Evolutionary conservation across 2,797 vertebrate genomes (phyloP).

Genomic region (Chiloscyllium punctatum): DNA sequence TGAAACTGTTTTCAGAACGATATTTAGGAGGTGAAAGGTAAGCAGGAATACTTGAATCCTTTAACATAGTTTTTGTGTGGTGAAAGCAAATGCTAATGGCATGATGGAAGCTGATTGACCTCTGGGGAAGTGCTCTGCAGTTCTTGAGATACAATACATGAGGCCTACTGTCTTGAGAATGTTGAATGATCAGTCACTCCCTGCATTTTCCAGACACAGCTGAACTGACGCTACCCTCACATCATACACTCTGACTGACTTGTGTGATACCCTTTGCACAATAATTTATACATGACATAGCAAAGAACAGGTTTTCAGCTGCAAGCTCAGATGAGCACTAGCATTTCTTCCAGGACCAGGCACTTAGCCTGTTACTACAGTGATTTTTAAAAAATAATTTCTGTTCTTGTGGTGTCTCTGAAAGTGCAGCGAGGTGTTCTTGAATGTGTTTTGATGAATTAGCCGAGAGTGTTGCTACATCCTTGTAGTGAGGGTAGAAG

Average conservation of each 20-base stretch:
- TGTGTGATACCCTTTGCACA: not conserved
- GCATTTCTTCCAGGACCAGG: not conserved
- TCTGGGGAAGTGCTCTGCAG: not conserved
- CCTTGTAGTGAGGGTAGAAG: too few species aligned
- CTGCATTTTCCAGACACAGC: not conserved
- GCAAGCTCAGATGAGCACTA: not conserved
- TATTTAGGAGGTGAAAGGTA: not conserved
- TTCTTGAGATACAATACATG: not conserved
- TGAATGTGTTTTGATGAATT: too few species aligned
- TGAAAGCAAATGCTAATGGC: not conserved
- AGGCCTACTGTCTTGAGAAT: not conserved
- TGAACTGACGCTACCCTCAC: not conserved
- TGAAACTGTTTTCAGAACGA: not conserved
- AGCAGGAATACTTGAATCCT: not conserved
- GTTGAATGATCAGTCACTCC: not conserved
- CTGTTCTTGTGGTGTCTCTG: too few species aligned
- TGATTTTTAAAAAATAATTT: not conserved
- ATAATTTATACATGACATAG: not conserved
- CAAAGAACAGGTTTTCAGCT: not conserved
- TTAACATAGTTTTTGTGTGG: not conserved
- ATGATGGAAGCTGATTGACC: not conserved
- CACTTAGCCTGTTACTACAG: not conserved
- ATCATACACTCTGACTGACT: not conserved
- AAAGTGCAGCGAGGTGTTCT: too few species aligned
- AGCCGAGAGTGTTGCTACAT: too few species aligned